These are phyloP conservation scores for Thaumetopoea pityocampa DNA, from an alignment of 1,140 invertebrate species.

Conservation along the genomic window DNA sequence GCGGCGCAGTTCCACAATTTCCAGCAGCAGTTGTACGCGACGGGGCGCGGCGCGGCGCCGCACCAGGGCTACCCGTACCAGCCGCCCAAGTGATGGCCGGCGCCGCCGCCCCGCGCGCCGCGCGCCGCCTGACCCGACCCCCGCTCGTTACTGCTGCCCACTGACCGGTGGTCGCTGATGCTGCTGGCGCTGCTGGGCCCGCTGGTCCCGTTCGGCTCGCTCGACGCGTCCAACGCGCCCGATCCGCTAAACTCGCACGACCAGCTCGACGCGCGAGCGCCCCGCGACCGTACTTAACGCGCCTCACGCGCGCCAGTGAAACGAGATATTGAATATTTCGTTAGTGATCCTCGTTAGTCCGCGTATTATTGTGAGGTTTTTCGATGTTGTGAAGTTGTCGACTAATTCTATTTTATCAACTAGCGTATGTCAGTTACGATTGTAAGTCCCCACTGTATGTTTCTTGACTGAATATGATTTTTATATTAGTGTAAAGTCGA, in stretches of 20 bases:
- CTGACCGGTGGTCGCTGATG: constrained; percentile 19
- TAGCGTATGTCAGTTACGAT: constrained; percentile 30
- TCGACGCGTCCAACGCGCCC: constrained; percentile 6
- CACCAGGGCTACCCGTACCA: constrained; percentile 64
- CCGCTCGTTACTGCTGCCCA: constrained; percentile 20
- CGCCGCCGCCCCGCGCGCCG: constrained; percentile 7
- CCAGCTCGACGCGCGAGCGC: no score
- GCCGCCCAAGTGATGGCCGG: constrained; percentile 62
- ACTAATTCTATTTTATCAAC: constrained; percentile 33
- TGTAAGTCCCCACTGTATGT: constrained; percentile 39
- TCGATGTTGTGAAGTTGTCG: constrained; percentile 35
- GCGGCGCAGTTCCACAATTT: constrained; percentile 97
- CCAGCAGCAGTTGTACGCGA: constrained; percentile 95
- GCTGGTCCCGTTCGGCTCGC: background rate
- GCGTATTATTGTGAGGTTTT: constrained; percentile 49
- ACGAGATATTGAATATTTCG: constrained; percentile 46
- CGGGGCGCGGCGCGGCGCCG: constrained; percentile 81
- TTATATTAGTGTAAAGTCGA: constrained; percentile 49
- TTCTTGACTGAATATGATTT: constrained; percentile 53
- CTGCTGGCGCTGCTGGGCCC: background rate
- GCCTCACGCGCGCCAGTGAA: constrained; percentile 45
- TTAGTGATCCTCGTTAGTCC: constrained; percentile 50
- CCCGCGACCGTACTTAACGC: constrained; percentile 41
- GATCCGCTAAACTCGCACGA: no score
- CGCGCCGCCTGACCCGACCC: constrained; percentile 4